Conservation (phyloP, 2,113 vertebrate genomes). For the Cryptomyrus ogoouensis region DNA sequence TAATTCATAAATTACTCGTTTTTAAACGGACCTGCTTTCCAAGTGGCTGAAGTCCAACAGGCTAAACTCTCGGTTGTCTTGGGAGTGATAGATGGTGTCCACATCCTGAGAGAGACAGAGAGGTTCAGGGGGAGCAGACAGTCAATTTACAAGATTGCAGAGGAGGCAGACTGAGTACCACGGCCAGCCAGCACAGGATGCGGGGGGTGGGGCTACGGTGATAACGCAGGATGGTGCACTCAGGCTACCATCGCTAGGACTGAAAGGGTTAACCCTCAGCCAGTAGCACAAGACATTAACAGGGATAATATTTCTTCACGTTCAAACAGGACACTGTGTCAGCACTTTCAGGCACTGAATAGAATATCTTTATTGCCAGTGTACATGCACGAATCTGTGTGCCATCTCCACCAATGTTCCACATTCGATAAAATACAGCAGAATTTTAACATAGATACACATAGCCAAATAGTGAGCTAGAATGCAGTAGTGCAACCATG, state of each 20-base stretch:
- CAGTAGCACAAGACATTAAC: not conserved
- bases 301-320: not conserved
- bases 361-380: not conserved
- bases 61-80: constrained; percentile 81
- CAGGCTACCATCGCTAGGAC: not conserved
- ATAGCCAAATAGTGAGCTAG: not conserved
- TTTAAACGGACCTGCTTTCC: constrained; percentile 68
- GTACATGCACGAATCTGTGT: not conserved
- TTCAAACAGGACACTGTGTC: not conserved
- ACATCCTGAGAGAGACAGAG: constrained; percentile 61
- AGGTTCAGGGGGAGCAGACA: not conserved
- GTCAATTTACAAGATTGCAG: not conserved
- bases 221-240: not conserved
- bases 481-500: not conserved
- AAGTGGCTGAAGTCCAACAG: constrained; percentile 81
- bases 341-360: not conserved
- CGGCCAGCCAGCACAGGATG: not conserved
- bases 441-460: not conserved
- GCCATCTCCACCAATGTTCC: not conserved
- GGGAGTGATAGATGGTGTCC: constrained; percentile 83
- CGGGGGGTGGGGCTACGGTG: not conserved
- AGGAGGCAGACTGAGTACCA: not conserved
- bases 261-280: not conserved
- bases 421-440: not conserved
- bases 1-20: not conserved